These are phyloP conservation scores for Aplochiton taeniatus DNA, from an alignment of 2,797 vertebrate genomes.

Conservation along the genomic window DNA sequence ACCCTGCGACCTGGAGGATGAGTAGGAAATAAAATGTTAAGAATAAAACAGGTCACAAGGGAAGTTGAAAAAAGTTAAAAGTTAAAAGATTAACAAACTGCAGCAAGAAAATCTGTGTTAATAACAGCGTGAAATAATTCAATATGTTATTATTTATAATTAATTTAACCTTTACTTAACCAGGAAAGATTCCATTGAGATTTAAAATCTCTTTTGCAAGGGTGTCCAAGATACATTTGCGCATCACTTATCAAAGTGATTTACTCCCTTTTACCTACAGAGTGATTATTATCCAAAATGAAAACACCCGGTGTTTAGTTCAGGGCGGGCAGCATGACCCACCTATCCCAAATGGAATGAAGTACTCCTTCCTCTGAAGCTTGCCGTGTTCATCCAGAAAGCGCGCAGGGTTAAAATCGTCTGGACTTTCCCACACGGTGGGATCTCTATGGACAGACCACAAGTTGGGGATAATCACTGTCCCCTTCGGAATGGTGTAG, in stretches of 20 bases:
- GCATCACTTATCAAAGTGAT: too few species aligned
- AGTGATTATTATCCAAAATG: neutral
- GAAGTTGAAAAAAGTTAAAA: too few species aligned
- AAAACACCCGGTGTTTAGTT: neutral
- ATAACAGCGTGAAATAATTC: too few species aligned
- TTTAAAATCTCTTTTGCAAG: too few species aligned
- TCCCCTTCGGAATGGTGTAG: constrained; percentile 91
- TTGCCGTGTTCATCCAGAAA: constrained; percentile 89
- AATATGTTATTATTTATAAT: too few species aligned
- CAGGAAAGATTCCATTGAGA: too few species aligned
- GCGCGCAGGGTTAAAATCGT: constrained; percentile 84
- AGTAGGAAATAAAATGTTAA: neutral
- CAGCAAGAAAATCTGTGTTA: too few species aligned
- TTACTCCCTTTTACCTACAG: too few species aligned
- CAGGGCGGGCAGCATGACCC: constrained; percentile 22
- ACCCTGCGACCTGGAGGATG: constrained; percentile 84
- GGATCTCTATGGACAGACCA: constrained; percentile 95
- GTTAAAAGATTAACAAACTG: too few species aligned
- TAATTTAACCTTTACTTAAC: too few species aligned
- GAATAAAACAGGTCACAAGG: neutral
- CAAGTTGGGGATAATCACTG: constrained; percentile 87
- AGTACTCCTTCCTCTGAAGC: constrained; percentile 85
- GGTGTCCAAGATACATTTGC: too few species aligned
- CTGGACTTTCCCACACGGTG: constrained; percentile 87
- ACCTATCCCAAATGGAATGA: constrained; percentile 97